Conservation (phyloP, 2,888 invertebrate genomes). For the Agrypnus murinus region DNA sequence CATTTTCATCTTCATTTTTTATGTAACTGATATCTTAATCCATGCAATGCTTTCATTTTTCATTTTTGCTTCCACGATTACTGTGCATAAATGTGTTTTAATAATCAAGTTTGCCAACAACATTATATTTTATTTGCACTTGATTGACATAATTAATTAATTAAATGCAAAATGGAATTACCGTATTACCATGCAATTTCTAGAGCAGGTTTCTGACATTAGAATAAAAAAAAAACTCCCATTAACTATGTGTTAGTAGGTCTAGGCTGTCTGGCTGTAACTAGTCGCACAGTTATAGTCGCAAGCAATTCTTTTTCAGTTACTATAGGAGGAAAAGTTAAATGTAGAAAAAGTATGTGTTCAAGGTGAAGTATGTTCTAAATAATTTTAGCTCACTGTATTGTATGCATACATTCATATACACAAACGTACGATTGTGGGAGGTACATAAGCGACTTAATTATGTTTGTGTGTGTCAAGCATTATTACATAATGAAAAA, state of each 20-base stretch:
- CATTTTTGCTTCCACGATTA: too few relatives aligned
- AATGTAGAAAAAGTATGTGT: constrained; percentile 31
- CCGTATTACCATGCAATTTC: constrained; percentile 25
- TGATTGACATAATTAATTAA: too few relatives aligned
- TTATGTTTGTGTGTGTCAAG: too few relatives aligned
- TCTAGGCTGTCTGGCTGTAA: constrained; percentile 52
- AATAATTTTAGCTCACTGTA: constrained; percentile 24
- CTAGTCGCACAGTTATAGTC: too few relatives aligned
- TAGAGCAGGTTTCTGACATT: constrained; percentile 35
- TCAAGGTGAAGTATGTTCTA: constrained; percentile 46
- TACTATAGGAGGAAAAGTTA: constrained; percentile 45
- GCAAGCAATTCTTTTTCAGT: constrained; percentile 32
- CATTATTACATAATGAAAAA: too few relatives aligned
- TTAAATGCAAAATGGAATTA: too few relatives aligned
- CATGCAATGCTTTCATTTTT: too few relatives aligned
- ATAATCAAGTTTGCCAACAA: too few relatives aligned
- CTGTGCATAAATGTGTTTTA: too few relatives aligned
- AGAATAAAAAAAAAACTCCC: constrained; percentile 9
- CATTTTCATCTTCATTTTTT: too few relatives aligned
- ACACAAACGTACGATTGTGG: neutral
- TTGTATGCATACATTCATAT: neutral
- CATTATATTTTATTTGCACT: too few relatives aligned
- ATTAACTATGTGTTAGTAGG: constrained; percentile 49
- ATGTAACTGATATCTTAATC: too few relatives aligned
- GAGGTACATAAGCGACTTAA: constrained; percentile 1